Percentiles rank a stretch among this genome's conserved stretches.
Evolutionary conservation across 2,113 vertebrate species (phyloP).

Genomic region (Urocolius indicus): DNA sequence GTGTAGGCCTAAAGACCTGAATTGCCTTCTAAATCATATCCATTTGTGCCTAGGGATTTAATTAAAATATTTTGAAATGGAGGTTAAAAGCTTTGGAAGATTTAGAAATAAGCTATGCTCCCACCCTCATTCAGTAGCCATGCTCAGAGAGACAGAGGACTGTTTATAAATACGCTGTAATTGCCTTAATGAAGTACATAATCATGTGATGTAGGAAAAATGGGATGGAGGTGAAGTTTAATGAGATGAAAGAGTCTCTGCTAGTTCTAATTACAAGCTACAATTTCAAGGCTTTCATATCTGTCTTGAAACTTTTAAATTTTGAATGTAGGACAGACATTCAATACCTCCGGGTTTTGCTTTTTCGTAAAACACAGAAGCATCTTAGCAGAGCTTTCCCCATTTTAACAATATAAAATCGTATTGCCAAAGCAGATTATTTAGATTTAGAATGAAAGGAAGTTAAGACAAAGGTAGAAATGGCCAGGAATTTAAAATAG

Average conservation of each 20-base stretch:
- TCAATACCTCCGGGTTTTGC: background rate
- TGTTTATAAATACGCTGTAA: slow-evolving; percentile 52
- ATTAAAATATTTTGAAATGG: slow-evolving; percentile 37
- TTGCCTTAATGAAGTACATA: slow-evolving; percentile 55
- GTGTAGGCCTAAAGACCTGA: slow-evolving; percentile 46
- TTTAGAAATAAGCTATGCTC: background rate
- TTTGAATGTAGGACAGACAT: background rate
- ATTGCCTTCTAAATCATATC: slow-evolving; percentile 46
- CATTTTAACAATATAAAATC: background rate
- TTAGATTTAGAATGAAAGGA: background rate
- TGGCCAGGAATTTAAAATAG: background rate
- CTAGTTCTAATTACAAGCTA: slow-evolving; percentile 16
- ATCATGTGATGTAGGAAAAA: slow-evolving; percentile 25
- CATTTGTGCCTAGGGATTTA: slow-evolving; percentile 24
- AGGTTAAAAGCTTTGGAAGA: background rate
- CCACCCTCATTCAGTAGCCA: background rate
- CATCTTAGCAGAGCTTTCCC: background rate
- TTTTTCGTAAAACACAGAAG: background rate
- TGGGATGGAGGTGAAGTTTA: slow-evolving; percentile 20
- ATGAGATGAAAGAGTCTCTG: slow-evolving; percentile 8
- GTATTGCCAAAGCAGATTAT: background rate
- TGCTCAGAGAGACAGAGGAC: background rate
- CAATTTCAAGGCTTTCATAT: background rate
- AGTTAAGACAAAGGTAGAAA: background rate
- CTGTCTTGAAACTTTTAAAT: background rate